Evolutionary conservation across 2,113 vertebrate genomes (phyloP).

Genomic region (Channa maculata): DNA sequence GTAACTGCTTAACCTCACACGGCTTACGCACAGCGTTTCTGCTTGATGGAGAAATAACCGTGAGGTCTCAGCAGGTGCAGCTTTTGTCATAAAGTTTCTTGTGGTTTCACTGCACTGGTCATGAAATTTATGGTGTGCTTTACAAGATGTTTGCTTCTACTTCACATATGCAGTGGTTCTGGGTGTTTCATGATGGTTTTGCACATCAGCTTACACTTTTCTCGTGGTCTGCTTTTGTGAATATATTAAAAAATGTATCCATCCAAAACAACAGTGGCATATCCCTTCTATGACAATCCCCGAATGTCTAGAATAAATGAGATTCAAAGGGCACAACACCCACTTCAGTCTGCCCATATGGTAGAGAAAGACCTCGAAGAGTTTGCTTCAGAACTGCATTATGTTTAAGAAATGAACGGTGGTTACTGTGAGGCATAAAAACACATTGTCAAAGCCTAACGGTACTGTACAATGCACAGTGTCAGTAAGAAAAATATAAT

Average conservation of each 20-base stretch:
- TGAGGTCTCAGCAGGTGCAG: slow-evolving; percentile 13
- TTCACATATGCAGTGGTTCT: background rate
- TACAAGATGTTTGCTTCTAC: slow-evolving; percentile 1
- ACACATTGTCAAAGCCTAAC: slow-evolving; percentile 11
- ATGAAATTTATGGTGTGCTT: slow-evolving; percentile 18
- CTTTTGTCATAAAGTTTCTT: slow-evolving; percentile 10
- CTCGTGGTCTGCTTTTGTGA: background rate
- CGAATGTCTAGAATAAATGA: slow-evolving; percentile 25
- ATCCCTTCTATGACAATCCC: slow-evolving; percentile 22
- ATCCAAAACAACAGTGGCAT: background rate
- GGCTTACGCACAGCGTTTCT: slow-evolving; percentile 3
- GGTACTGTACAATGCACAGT: slow-evolving; percentile 1
- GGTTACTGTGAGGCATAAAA: slow-evolving; percentile 16
- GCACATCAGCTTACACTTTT: background rate
- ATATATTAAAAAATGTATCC: slow-evolving; percentile 4
- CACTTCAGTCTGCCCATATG: slow-evolving; percentile 44
- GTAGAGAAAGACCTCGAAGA: slow-evolving; percentile 19
- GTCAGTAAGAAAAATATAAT: slow-evolving; percentile 24
- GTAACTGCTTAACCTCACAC: slow-evolving; percentile 26
- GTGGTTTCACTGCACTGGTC: background rate
- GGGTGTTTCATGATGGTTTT: background rate
- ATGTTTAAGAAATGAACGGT: slow-evolving; percentile 20
- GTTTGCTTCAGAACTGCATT: slow-evolving; percentile 21
- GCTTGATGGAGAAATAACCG: slow-evolving; percentile 13
- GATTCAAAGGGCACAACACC: slow-evolving; percentile 36